Base-by-base conservation (phyloP, 2,888 invertebrate genomes). In the Dexiosoma caninum region DNA sequence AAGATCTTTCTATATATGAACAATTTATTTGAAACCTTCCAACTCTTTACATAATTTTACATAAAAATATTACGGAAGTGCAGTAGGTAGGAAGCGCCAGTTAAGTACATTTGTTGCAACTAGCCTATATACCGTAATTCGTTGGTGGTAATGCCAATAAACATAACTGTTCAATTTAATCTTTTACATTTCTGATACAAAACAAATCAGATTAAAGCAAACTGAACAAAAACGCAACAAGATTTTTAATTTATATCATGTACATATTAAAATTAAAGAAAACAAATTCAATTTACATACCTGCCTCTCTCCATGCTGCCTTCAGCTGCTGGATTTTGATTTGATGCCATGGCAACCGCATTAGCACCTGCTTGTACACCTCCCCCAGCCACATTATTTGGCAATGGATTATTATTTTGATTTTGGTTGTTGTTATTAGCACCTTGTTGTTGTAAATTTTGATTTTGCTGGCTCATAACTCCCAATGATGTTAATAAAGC, bases 231-330 rank as follows among this genome's bases (percentile, higher is more conserved):
- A 42, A 53, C 64, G 12, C 51, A 75, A 37, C 27, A 35, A 44
- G 9, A 12, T 53, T 71, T 51, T 32, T 2, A 16, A 49, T 30
- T 71, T 30, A 7, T 40, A 12, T 30, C 60, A n/a, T 19, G 53
- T 19, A 10, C 10, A 44, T 21, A n/a, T n/a, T 40, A 40, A 5
- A 40, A 40, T 10, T 44, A 19, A 3, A 19, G 10, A 19, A 19
- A 19, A 19, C n/a, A 16, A 9, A 10, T 21, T n/a, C 7, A 2
- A 51, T 30, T 14, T 12, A 83, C 84, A 79, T 66, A 87, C 88
- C 87, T 88, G 78, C 87, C 90, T 14, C 89, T 85, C 35, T 90
- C 90, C 85, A 89, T 86, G 78, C 89, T 89, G 32, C 90, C 89
- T 75, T 90, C 90, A 40, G 89, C 89, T n/a, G 90, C 89, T 37